Evolutionary conservation across 2,113 vertebrate genomes (phyloP).

Genomic region (Desmodus rotundus): DNA sequence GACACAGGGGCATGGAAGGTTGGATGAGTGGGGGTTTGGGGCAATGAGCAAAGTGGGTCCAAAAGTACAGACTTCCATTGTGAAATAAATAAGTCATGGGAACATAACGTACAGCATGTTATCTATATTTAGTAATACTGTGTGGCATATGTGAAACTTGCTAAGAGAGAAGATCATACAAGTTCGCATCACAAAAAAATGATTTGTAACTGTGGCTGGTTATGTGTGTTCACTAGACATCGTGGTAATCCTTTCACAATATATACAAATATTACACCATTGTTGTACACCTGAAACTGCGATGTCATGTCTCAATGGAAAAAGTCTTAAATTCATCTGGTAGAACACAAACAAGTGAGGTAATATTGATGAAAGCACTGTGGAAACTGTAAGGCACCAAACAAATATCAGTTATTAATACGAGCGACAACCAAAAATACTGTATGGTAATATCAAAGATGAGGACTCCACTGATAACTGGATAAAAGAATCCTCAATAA

Average conservation of each 20-base stretch:
- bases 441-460: not conserved
- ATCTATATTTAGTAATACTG: not conserved
- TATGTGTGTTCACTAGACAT: not conserved
- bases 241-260: not conserved
- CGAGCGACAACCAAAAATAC: not conserved
- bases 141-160: not conserved
- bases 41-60: not conserved
- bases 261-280: not conserved
- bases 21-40: not conserved
- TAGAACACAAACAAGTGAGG: not conserved
- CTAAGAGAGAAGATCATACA: not conserved
- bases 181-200: not conserved
- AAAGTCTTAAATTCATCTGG: not conserved
- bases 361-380: not conserved
- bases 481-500: not conserved
- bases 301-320: not conserved
- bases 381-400: not conserved
- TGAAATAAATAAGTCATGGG: not conserved
- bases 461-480: not conserved
- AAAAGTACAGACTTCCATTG: not conserved
- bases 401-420: not conserved
- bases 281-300: not conserved
- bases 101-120: not conserved
- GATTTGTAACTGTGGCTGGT: not conserved
- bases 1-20: not conserved